phyloP scores from a whole-genome alignment of 2,888 invertebrate species.

The Nephrotoma appendiculata region DNA sequence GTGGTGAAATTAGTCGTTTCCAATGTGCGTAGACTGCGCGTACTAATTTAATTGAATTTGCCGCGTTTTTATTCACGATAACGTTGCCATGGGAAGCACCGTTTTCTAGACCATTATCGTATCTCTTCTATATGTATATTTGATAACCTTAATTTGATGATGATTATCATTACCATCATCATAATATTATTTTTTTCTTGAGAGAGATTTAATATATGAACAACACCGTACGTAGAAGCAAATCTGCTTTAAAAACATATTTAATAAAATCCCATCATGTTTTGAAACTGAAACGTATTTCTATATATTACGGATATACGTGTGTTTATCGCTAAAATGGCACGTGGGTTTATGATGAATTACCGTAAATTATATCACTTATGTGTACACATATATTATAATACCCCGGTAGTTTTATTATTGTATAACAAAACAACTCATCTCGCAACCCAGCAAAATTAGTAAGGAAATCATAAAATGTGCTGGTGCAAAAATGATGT shows the following conservation, averaged over 20 bases:
- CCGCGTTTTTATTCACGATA: background rate
- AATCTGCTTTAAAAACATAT: background rate
- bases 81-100: background rate
- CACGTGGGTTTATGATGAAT: background rate
- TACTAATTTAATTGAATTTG: background rate
- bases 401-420: background rate
- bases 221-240: background rate
- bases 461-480: background rate
- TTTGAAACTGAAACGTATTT: background rate
- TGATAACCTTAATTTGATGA: background rate
- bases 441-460: background rate
- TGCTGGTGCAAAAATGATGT: no score
- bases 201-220: background rate
- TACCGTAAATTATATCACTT: background rate
- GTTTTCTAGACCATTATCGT: background rate
- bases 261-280: background rate
- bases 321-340: background rate
- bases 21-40: background rate
- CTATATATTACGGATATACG: background rate
- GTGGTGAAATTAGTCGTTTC: background rate
- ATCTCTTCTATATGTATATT: background rate
- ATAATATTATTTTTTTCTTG: background rate
- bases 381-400: background rate
- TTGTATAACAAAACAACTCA: background rate
- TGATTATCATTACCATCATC: background rate